A percentile compares a stretch with the other conserved stretches of the same genome.
phyloP scores from a whole-genome alignment of 2,888 invertebrate species.

The Leptopterna dolabrata region DNA sequence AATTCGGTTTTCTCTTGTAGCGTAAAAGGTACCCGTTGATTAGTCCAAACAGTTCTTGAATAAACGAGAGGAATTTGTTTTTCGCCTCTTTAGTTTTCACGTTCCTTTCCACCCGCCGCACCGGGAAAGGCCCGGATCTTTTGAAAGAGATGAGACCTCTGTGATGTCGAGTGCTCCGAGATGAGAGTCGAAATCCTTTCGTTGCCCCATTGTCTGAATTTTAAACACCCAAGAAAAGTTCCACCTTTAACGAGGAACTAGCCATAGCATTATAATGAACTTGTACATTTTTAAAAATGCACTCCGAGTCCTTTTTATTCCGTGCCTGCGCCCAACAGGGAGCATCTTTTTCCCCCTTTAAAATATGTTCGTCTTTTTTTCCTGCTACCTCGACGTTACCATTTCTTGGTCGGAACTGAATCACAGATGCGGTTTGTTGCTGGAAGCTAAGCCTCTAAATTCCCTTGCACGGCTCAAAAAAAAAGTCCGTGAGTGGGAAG shows the following conservation, averaged over 20 bases:
- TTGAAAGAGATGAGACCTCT: constrained; percentile 33
- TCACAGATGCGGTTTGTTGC: constrained; percentile 16
- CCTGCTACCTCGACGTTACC: neutral
- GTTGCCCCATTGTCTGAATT: constrained; percentile 40
- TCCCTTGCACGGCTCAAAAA: neutral
- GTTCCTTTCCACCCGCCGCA: neutral
- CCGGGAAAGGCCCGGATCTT: neutral
- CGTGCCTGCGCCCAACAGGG: constrained; percentile 30
- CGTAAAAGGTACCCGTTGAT: neutral
- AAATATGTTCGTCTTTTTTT: neutral
- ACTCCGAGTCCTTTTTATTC: constrained; percentile 12
- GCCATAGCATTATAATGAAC: constrained; percentile 50
- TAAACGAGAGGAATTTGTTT: constrained; percentile 17
- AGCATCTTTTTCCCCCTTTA: neutral
- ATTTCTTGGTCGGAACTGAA: constrained; percentile 7
- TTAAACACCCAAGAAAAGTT: constrained; percentile 46
- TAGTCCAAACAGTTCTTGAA: constrained; percentile 34
- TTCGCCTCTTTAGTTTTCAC: neutral
- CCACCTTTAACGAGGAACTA: constrained; percentile 41
- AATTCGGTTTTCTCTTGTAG: neutral
- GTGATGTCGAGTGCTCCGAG: constrained; percentile 40
- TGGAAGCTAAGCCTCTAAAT: neutral
- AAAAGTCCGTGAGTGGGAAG: neutral
- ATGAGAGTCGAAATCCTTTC: constrained; percentile 42
- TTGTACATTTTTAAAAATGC: constrained; percentile 48